phyloP scores from a whole-genome alignment of 1,140 invertebrate species.

The Aricia agestis region DNA sequence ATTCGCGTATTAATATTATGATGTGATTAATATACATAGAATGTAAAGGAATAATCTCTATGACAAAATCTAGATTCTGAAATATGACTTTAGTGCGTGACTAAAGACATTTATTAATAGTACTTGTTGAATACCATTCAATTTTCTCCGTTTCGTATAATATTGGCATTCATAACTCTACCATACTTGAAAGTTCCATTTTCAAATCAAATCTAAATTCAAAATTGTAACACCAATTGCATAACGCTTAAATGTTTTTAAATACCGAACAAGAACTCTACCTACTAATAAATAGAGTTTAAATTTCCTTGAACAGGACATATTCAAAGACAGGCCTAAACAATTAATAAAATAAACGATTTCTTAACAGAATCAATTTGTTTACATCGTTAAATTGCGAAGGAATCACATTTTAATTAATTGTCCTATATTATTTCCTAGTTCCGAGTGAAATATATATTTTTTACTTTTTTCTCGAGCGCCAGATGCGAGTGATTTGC shows the following conservation, averaged over 20 bases:
- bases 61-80: not conserved
- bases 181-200: not conserved
- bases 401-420: slow-evolving; percentile 4
- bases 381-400: not conserved
- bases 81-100: slow-evolving; percentile 10
- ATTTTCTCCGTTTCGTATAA: not conserved
- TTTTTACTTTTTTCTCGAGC: not conserved
- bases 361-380: not conserved
- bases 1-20: too few species aligned
- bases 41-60: too few species aligned
- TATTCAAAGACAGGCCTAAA: not conserved
- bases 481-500: not conserved
- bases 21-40: too few species aligned
- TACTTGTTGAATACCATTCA: not conserved
- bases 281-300: not conserved
- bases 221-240: not conserved
- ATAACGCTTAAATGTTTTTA: not conserved
- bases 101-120: not conserved
- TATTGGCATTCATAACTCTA: not conserved
- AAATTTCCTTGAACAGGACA: not conserved
- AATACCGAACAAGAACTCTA: not conserved
- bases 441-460: not conserved
- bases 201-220: not conserved
- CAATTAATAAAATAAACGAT: slow-evolving; percentile 2
- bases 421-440: not conserved